Conservation (phyloP, 2,888 invertebrate species). For the Ceraclea dissimilis region DNA sequence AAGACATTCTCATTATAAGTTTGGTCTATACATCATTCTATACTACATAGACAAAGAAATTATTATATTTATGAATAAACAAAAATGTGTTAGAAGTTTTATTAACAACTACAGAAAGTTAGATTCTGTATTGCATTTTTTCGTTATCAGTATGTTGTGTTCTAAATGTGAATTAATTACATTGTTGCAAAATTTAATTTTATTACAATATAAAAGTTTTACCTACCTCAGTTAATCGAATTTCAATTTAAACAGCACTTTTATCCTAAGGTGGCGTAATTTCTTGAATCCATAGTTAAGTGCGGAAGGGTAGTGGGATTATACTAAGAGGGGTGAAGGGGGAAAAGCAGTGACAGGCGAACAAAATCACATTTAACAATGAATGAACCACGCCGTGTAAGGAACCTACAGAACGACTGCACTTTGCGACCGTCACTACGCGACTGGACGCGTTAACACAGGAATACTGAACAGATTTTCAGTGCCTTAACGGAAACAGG, state of each 20-base stretch:
- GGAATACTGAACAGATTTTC: too few relatives aligned
- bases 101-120: too few relatives aligned
- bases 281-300: neutral
- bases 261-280: neutral
- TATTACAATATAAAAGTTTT: neutral
- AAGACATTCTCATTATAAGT: too few relatives aligned
- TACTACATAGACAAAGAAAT: too few relatives aligned
- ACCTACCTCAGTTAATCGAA: neutral
- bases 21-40: too few relatives aligned
- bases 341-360: neutral
- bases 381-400: neutral
- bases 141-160: too few relatives aligned
- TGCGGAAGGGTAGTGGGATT: neutral
- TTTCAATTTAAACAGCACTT: neutral
- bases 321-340: neutral
- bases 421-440: neutral
- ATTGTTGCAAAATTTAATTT: too few relatives aligned
- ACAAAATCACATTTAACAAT: conserved; percentile 1
- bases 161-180: too few relatives aligned
- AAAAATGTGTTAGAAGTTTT: too few relatives aligned
- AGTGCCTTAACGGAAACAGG: neutral
- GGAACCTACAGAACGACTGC: neutral
- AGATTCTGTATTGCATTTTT: too few relatives aligned
- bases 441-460: neutral
- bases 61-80: too few relatives aligned